Conservation (phyloP, 2,797 vertebrate species). For the Pseudomugil gertrudae region DNA sequence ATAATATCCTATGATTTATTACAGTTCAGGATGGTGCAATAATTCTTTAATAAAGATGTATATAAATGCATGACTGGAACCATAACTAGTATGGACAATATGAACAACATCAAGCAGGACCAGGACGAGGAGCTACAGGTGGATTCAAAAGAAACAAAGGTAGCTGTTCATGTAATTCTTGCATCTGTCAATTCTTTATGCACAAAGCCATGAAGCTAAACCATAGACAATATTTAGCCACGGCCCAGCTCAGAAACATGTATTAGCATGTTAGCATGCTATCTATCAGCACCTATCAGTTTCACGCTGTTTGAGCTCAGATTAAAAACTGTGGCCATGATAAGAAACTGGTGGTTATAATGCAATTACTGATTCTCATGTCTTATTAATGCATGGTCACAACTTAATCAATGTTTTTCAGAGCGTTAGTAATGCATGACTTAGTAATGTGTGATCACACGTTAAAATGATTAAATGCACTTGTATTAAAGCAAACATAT, state of each 20-base stretch:
- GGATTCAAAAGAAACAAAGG: background rate
- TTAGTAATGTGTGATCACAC: background rate
- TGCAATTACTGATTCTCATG: background rate
- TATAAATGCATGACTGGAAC: background rate
- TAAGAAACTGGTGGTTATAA: no score
- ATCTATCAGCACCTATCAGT: background rate
- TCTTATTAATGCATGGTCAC: background rate
- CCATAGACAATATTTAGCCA: background rate
- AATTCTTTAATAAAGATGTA: background rate
- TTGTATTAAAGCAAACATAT: background rate
- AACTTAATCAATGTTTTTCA: background rate
- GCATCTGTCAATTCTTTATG: no score
- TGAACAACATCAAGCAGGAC: background rate
- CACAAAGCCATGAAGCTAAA: background rate
- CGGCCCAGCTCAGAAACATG: background rate
- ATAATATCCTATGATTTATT: background rate
- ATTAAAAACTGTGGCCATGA: background rate
- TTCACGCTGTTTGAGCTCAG: background rate
- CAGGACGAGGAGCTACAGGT: background rate
- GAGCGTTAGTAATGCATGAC: background rate
- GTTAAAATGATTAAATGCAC: background rate
- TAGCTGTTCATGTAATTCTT: no score
- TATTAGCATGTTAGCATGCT: background rate
- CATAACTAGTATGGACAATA: background rate
- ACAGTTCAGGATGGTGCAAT: background rate